Percentiles rank a stretch among this genome's conserved stretches.
Conservation (phyloP, 2,113 vertebrate genomes). For the Litocranius walleri region DNA sequence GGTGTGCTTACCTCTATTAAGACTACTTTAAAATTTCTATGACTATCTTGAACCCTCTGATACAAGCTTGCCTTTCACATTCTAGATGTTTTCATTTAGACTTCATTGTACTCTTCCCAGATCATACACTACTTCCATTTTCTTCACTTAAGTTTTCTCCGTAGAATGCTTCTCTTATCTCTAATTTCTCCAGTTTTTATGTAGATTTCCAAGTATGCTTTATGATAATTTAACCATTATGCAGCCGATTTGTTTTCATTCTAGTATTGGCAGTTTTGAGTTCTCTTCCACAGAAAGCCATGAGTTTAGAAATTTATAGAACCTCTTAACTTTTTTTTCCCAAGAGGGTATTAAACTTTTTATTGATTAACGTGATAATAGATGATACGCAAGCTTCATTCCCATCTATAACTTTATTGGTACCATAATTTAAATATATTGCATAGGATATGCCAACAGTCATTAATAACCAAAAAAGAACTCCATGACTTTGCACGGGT, state of each 20-base stretch:
- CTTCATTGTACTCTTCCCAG: background rate
- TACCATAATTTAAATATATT: background rate
- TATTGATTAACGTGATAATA: background rate
- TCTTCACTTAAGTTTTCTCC: background rate
- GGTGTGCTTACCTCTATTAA: background rate
- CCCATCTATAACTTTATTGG: background rate
- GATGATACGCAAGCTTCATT: background rate
- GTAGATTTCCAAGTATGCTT: background rate
- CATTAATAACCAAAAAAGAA: background rate
- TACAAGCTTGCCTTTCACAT: background rate
- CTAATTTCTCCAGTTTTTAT: background rate
- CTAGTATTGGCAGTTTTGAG: background rate
- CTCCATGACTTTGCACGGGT: background rate
- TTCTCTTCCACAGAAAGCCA: background rate
- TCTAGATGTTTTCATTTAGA: background rate
- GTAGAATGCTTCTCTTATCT: background rate
- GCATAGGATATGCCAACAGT: background rate
- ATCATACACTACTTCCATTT: background rate
- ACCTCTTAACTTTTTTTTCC: background rate
- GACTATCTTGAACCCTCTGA: background rate
- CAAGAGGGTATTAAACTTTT: background rate
- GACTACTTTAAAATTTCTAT: background rate
- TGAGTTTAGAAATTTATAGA: background rate
- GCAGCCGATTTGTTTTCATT: background rate
- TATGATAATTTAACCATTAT: background rate